These are phyloP conservation scores for Clavelina lepadiformis DNA, from an alignment of 23 tunicate genomes.

Conservation along the genomic window DNA sequence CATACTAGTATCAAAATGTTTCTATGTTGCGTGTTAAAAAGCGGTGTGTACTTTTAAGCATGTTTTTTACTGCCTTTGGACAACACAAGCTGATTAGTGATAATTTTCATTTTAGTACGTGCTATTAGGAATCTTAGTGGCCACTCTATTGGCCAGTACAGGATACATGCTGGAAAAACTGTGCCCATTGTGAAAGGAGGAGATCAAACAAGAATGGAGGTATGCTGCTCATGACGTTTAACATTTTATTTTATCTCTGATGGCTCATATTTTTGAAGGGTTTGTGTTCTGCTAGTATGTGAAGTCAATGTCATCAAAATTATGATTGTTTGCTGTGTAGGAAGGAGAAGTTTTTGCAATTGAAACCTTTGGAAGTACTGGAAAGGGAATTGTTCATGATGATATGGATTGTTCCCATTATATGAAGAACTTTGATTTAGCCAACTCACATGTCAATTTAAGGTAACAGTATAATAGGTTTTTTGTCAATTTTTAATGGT, in stretches of 20 bases:
- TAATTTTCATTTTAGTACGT: constrained; percentile 40
- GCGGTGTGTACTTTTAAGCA: no score
- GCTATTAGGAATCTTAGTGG: constrained; percentile 90
- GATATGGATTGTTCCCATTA: constrained; percentile 99
- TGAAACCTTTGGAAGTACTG: constrained; percentile 97
- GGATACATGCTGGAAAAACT: constrained; percentile 97
- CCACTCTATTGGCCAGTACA: constrained; percentile 89
- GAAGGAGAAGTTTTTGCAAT: constrained; percentile 99
- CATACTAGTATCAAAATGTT: no score
- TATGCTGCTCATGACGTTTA: no score
- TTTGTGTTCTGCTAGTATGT: neutral
- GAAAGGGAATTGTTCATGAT: constrained; percentile 91
- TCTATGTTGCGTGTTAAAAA: no score
- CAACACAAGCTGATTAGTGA: no score
- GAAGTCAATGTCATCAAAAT: neutral
- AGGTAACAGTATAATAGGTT: constrained; percentile 24
- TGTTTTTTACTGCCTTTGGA: no score
- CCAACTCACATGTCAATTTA: constrained; percentile 43
- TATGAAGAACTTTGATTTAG: constrained; percentile 95
- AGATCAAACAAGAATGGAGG: constrained; percentile 98
- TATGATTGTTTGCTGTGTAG: constrained; percentile 12
- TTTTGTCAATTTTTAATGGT: neutral
- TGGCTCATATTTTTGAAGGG: no score
- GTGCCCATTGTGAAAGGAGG: constrained; percentile 98
- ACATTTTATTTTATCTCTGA: no score